A percentile compares a stretch with the other conserved stretches of the same genome.
Conservation (phyloP, 1,140 invertebrate genomes). For the Drosophila littoralis region DNA sequence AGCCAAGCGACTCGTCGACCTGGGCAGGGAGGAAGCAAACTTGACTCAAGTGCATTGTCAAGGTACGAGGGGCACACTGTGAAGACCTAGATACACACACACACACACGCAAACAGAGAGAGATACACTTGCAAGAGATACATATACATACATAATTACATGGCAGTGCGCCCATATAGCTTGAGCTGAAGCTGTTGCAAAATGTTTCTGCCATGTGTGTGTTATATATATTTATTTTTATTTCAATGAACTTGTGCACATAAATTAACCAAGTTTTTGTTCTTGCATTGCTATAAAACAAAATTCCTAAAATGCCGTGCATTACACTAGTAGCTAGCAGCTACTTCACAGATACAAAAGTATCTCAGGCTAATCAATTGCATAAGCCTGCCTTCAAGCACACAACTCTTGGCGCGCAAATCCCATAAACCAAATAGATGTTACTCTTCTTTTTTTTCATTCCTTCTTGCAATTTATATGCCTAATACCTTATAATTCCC, state of each 20-base stretch:
- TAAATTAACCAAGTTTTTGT: constrained; percentile 56
- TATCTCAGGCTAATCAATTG: constrained; percentile 47
- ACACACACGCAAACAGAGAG: constrained; percentile 16
- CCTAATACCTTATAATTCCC: constrained; percentile 70
- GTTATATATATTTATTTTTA: constrained; percentile 36
- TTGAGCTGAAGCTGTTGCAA: constrained; percentile 16
- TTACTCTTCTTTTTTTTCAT: background rate
- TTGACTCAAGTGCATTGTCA: constrained; percentile 81
- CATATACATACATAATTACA: constrained; percentile 55
- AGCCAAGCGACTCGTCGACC: constrained; percentile 46
- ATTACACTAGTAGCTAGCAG: constrained; percentile 7
- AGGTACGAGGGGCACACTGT: constrained; percentile 42
- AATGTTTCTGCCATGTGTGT: constrained; percentile 4
- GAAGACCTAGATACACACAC: constrained; percentile 28
- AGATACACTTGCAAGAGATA: background rate
- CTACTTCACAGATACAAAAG: constrained; percentile 8
- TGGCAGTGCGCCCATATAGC: constrained; percentile 58
- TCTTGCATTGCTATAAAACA: constrained; percentile 33
- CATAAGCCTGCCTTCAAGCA: constrained; percentile 39
- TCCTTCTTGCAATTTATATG: constrained; percentile 27
- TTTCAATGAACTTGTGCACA: constrained; percentile 47
- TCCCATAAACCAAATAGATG: constrained; percentile 23
- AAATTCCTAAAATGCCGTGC: constrained; percentile 28
- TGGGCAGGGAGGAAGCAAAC: constrained; percentile 70
- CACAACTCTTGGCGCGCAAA: constrained; percentile 27